phyloP scores from a whole-genome alignment of 2,113 vertebrate genomes.

The Thryonomys swinderianus region DNA sequence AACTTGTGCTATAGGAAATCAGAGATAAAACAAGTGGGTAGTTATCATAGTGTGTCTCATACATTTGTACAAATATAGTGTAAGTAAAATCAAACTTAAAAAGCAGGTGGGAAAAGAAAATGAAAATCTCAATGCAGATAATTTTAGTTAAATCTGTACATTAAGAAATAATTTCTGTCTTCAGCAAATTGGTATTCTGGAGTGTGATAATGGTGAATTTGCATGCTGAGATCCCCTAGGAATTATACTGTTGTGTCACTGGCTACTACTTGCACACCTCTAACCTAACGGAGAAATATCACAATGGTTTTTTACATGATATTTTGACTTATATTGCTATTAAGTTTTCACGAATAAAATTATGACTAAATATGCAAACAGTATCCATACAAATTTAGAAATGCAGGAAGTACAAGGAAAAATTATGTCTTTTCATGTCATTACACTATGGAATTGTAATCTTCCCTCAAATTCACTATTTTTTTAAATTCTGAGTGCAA shows the following conservation, averaged over 20 bases:
- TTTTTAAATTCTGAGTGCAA: slow-evolving; percentile 27
- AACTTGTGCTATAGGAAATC: background rate
- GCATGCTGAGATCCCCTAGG: background rate
- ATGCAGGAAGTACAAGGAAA: background rate
- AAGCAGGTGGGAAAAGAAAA: background rate
- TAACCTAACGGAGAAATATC: background rate
- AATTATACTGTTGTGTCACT: background rate
- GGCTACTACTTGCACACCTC: background rate
- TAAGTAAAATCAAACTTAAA: background rate
- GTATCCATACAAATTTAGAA: background rate
- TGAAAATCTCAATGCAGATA: background rate
- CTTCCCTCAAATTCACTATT: background rate
- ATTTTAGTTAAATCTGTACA: background rate
- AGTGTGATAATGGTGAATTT: background rate
- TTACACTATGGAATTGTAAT: background rate
- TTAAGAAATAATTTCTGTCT: background rate
- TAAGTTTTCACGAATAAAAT: slow-evolving; percentile 69
- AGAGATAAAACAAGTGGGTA: background rate
- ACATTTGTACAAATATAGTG: background rate
- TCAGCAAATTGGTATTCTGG: slow-evolving; percentile 38
- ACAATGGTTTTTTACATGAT: background rate
- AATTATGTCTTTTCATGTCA: background rate
- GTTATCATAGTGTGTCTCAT: background rate
- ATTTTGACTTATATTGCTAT: background rate
- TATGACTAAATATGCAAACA: slow-evolving; percentile 66